Conservation (phyloP, 2,888 invertebrate genomes). For the Chorisops tibialis region DNA sequence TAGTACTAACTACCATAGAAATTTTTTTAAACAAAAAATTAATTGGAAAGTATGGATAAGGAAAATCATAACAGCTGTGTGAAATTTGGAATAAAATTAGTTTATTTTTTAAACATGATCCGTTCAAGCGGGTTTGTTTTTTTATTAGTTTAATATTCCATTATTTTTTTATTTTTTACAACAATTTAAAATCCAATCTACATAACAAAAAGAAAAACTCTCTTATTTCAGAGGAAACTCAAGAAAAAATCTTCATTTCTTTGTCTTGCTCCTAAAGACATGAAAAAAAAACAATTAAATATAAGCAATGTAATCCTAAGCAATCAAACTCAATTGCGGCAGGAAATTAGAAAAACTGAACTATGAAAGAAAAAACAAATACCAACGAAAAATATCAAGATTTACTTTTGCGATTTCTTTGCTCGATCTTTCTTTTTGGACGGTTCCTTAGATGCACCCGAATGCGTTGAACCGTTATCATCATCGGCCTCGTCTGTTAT, state of each 20-base stretch:
- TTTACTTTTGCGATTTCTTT: constrained; percentile 12
- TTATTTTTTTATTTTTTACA: constrained; percentile 4
- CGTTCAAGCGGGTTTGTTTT: too few species aligned
- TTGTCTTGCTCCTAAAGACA: constrained; percentile 9
- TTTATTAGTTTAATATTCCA: too few species aligned
- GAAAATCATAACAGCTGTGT: too few species aligned
- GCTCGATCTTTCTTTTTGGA: constrained; percentile 2
- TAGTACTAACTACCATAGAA: too few species aligned
- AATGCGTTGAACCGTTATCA: neutral
- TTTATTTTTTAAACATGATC: too few species aligned
- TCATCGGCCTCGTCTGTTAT: constrained; percentile 14
- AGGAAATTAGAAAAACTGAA: neutral
- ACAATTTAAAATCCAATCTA: constrained; percentile 2
- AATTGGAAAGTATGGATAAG: too few species aligned
- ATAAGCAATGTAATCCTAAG: neutral
- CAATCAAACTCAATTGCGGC: neutral
- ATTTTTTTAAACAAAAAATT: too few species aligned
- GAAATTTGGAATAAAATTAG: too few species aligned
- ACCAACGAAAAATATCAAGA: neutral
- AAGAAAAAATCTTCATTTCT: neutral
- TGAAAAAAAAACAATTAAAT: neutral
- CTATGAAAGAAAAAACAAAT: neutral
- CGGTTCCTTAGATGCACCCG: neutral
- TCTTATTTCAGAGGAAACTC: neutral
- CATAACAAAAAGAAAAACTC: neutral